A percentile compares a stretch with the other conserved stretches of the same genome.
These are phyloP conservation scores for Lacerta bilineata DNA, from an alignment of 2,797 vertebrate genomes.

Conservation along the genomic window DNA sequence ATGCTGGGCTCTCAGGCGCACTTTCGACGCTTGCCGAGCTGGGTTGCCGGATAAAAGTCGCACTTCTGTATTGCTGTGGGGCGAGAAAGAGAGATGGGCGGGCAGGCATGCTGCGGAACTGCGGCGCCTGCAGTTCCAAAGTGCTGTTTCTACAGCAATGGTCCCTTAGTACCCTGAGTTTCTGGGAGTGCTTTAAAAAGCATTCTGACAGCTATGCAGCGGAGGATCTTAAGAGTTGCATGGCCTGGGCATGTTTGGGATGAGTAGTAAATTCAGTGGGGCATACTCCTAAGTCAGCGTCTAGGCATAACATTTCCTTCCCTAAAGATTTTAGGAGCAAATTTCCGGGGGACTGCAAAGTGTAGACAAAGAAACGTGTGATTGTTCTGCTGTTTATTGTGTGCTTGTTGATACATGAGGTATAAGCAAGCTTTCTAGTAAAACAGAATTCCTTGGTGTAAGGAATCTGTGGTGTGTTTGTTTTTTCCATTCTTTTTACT, in stretches of 20 bases:
- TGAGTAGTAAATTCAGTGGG: not conserved
- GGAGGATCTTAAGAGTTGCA: not conserved
- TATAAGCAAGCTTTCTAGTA: not conserved
- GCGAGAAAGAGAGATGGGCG: not conserved
- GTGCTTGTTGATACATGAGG: not conserved
- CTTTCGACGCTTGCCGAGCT: not conserved
- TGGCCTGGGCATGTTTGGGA: no score
- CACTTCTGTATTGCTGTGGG: not conserved
- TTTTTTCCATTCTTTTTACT: not conserved
- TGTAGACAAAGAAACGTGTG: not conserved
- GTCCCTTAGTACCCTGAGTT: no score
- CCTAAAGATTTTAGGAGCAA: not conserved
- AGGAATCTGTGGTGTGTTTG: not conserved
- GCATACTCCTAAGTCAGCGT: not conserved
- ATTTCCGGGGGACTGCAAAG: not conserved
- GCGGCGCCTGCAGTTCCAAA: not conserved
- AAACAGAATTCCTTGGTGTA: not conserved
- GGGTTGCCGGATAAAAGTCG: not conserved
- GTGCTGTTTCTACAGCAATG: not conserved
- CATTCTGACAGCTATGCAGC: not conserved
- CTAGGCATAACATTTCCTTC: not conserved
- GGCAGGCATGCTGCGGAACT: not conserved
- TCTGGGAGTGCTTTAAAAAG: no score
- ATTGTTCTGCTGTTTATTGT: no score
- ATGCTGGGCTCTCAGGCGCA: not conserved